These are phyloP conservation scores for Karalla daura DNA, from an alignment of 2,797 vertebrate genomes.

Conservation along the genomic window DNA sequence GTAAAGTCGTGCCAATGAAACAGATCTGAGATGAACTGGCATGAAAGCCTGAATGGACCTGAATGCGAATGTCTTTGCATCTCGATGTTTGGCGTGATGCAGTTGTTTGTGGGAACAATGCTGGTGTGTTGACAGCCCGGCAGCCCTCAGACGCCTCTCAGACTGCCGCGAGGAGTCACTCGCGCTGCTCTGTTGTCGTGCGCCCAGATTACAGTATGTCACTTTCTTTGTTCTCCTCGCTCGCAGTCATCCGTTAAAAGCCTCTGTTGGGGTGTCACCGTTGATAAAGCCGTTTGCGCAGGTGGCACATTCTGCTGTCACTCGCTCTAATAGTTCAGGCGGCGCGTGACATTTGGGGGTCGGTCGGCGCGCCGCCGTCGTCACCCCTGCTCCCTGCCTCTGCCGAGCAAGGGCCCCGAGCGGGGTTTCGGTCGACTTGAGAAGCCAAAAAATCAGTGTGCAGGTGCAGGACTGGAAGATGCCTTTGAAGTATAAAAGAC, in stretches of 20 bases:
- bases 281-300: conserved; percentile 72
- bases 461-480: neutral
- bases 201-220: conserved; percentile 58
- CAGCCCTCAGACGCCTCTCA: neutral
- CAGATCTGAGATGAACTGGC: too few species aligned
- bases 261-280: conserved; percentile 53
- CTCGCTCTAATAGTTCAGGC: conserved; percentile 55
- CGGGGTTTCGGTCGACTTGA: conserved; percentile 18
- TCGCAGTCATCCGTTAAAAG: conserved; percentile 67
- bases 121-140: conserved; percentile 8
- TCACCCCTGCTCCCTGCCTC: conserved; percentile 17
- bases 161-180: conserved; percentile 27
- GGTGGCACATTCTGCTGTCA: conserved; percentile 70
- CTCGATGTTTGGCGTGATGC: neutral
- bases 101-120: neutral
- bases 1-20: too few species aligned
- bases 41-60: too few species aligned
- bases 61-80: too few species aligned
- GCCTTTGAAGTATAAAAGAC: neutral
- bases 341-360: conserved; percentile 45
- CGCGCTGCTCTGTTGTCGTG: conserved; percentile 50
- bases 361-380: conserved; percentile 23
- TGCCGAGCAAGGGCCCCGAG: conserved; percentile 6
- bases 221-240: conserved; percentile 64
- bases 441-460: conserved; percentile 1